Base-by-base conservation (phyloP, 2,888 invertebrate species). In the Prenolepis imparis region DNA sequence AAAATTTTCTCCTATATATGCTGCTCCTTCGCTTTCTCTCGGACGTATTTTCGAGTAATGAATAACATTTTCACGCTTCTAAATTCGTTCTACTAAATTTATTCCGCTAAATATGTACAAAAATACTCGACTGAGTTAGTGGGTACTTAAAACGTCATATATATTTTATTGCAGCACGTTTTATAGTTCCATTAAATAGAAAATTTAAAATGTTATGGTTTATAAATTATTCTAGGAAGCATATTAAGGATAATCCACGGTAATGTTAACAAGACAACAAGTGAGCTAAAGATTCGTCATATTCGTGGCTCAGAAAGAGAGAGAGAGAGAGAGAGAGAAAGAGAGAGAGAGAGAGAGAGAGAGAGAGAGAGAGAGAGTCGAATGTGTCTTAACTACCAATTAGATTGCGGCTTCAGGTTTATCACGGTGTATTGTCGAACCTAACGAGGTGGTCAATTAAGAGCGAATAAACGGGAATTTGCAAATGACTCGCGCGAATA, bases 401-500 rank as follows among this genome's bases (percentile, higher is more conserved):
- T 89, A 88, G 86, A 87, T 84, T 78, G 85, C 82, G 48, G 70
- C 74, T 80, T 82, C 32, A 81, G 61, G 73, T 18, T 72, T 75
- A 64, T 73, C 28, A 66, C 66, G 67, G 52, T 55, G 70, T 48
- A 70, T 78, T 72, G 32, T 15, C 57, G 83, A 73, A 84, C 78
- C 81, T 85, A 84, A 78, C 70, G 81, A 86, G 89, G 83, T 82
- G 88, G 89, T 89, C 90, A 90, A 91, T 92, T 91, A 91, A 87
- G 89, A 88, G 74, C 88, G 82, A 78, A 73, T 81, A 82, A 90
- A 90, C 91, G 89, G 88, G 85, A 88, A 88, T 86, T 86, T 77
- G 87, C 90, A 90, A 92, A 92, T 91, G 89, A 91, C 87, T 87
- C 88, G 90, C 88, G 84, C 89, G 89, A n/a, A 90, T 91, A 92